phyloP scores from a whole-genome alignment of 2,888 invertebrate genomes.

The Tanypteryx hageni region DNA sequence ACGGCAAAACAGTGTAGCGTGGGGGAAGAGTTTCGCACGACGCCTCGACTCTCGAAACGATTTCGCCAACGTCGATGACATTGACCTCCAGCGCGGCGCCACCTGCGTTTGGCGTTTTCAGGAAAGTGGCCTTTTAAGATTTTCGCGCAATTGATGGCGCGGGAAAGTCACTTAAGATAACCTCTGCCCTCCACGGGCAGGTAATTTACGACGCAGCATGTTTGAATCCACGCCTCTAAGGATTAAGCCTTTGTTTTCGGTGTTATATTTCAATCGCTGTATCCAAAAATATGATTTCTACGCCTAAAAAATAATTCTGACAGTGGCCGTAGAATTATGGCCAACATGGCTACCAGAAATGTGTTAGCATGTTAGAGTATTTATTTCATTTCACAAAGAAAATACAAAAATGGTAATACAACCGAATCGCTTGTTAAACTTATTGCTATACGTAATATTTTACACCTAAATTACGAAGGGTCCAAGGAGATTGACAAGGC shows the following conservation, averaged over 20 bases:
- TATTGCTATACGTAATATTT: no score
- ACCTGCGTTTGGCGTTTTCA: not conserved
- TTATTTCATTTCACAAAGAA: no score
- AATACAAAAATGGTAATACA: no score
- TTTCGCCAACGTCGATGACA: not conserved
- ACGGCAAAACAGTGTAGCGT: no score
- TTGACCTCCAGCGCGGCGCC: not conserved
- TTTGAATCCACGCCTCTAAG: not conserved
- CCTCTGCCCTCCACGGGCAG: not conserved
- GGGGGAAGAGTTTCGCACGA: not conserved
- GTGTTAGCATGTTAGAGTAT: no score
- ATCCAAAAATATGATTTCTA: not conserved
- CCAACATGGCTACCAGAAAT: no score
- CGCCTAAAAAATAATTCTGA: no score
- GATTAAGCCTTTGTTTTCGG: not conserved
- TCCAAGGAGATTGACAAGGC: no score
- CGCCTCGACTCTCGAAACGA: not conserved
- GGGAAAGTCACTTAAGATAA: not conserved
- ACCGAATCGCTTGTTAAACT: no score
- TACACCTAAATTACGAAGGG: no score
- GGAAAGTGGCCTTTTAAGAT: not conserved
- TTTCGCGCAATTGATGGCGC: not conserved
- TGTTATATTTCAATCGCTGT: not conserved
- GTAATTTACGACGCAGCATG: not conserved
- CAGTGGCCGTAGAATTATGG: no score